Base-by-base conservation (phyloP, 2,113 vertebrate genomes). In the Casuarius casuarius region DNA sequence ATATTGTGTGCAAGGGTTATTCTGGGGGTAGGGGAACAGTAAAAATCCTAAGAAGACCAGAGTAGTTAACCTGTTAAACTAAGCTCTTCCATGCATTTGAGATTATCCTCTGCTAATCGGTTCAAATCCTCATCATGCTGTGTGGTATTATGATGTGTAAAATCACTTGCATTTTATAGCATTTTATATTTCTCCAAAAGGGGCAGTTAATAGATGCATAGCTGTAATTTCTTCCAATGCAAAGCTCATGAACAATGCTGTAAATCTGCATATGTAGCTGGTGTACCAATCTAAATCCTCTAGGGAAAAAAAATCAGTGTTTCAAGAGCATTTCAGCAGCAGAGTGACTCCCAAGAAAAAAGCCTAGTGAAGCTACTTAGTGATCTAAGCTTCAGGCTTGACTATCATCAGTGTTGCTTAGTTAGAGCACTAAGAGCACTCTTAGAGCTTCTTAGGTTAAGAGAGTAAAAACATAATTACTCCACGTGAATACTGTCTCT, bases 81-180 rank as follows among this genome's bases (percentile, higher is more conserved):
- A 96, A 97, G 87, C 91, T 62, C 72, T 95, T 93, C 73, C 95
- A 89, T 90, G 90, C 90, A 84, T 68, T 97, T 84, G 79, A 90
- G 96, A 95, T 97, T 94, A 95, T 97, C 91, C 90, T 94, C 42
- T 40, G 66, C 65, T 97, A 94, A 96, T 95, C n/a, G 2, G 85
- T 49, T 86, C 62, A 91, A 96, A 95, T 95, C 92, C 94, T 95
- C 68, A 78, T 78, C 73, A 1, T 75, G 86, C 83, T 83, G 48
- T 68, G 61, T 85, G 73, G 88, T 72, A 93, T 95, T 95, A 94
- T 58, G 66, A 85, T 72, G 56, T 84, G n/a, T 77, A 91, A 90
- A 82, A 89, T 84, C 92, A 93, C 84, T 87, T 76, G 70, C 49
- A 87, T 97, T 95, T 87, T 93, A 84, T 29, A 91, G 63, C 54